Evolutionary conservation across 2,113 vertebrate species (phyloP), one percentile per base, ranked within the genome.

Genomic region (Vombatus ursinus): DNA sequence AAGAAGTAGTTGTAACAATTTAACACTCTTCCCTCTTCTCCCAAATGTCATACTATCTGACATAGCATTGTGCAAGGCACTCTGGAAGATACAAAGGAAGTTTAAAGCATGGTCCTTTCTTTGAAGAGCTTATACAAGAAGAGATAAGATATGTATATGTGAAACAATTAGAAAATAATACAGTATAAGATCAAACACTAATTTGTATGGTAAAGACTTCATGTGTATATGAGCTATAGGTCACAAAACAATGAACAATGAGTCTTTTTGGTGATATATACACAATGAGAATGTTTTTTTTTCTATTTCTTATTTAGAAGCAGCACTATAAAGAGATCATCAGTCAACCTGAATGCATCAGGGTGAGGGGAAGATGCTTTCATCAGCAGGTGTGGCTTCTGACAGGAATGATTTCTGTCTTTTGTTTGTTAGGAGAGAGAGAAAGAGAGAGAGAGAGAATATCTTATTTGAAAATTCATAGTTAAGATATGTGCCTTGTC

Each of bases 401-500:
- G 94, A 94, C 49, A 92, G 4, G 19, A 52, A 90, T 50, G 90
- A 52, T 94, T 95, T 96, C 47, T 89, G 92, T 47, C 44, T 68
- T 95, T 31, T 89, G 68, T 94, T 94, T 92, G 53, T 16, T 54
- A 61, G 96, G 89, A 68, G 54, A 68, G 31, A 37, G 57, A 61
- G 9, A 94, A 4, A 92, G 57, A 94, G 53, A 54, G 52, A 54
- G 23, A 54, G 53, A 54, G 23, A 54, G 53, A 53, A 24, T 11
- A 90, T 49, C 53, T 93, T 95, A 94, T 95, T 95, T 97, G 90
- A 92, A 93, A 57, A 96, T 97, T 97, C 50, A 44, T 92, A 96
- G 49, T 97, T 90, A 95, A 96, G 94, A 94, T 93, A 96, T 97
- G 93, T 97, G 57, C 57, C 57, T 94, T 97, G 97, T 97, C 91